These are phyloP conservation scores for Schizopygopsis pylzovi DNA, from an alignment of 2,797 vertebrate genomes.

Conservation along the genomic window DNA sequence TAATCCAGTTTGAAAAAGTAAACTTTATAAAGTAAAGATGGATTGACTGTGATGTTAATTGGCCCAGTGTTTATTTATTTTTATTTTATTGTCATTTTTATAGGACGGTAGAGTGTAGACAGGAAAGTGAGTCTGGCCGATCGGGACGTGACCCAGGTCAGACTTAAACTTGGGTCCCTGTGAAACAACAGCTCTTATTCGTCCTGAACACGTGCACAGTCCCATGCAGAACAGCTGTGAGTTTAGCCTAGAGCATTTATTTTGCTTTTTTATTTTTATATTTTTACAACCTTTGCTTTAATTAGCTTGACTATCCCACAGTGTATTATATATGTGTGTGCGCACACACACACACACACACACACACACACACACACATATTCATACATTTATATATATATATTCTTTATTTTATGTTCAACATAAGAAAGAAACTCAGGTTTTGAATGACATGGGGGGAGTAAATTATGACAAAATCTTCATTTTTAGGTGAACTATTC, in stretches of 20 bases:
- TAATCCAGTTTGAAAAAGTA: neutral
- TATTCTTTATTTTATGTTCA: too few relatives aligned
- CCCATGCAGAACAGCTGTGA: neutral
- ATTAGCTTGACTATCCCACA: neutral
- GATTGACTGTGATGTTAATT: neutral
- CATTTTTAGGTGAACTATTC: too few relatives aligned
- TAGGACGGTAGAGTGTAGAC: neutral
- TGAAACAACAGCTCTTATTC: neutral
- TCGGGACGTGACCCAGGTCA: neutral
- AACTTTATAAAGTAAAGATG: neutral
- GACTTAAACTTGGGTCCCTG: neutral
- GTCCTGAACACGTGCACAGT: neutral
- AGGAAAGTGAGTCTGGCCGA: neutral
- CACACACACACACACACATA: too few relatives aligned
- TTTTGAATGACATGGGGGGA: too few relatives aligned
- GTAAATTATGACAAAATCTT: too few relatives aligned
- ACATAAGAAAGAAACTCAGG: too few relatives aligned
- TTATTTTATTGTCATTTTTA: constrained; percentile 3
- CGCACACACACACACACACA: too few relatives aligned
- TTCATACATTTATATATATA: too few relatives aligned
- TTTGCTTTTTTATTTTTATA: neutral
- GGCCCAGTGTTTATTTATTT: neutral
- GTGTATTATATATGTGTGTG: neutral
- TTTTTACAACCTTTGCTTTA: neutral
- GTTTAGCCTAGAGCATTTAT: neutral